Evolutionary conservation across 2,113 vertebrate species (phyloP).

Genomic region (Arvicanthis niloticus): DNA sequence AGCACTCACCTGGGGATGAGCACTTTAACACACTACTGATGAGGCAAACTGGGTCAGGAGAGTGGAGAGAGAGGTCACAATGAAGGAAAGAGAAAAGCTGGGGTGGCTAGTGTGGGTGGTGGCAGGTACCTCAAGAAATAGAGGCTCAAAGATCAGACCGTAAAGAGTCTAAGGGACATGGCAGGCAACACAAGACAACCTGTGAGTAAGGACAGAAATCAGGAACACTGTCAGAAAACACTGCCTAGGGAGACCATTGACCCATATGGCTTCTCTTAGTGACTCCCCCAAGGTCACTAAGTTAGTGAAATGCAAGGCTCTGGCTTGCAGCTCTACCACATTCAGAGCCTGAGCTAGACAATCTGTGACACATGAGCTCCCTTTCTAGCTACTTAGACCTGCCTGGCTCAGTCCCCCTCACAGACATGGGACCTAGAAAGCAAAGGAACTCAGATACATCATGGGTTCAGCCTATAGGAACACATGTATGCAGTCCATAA

Average conservation of each 20-base stretch:
- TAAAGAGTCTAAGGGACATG: not conserved
- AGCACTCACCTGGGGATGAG: not conserved
- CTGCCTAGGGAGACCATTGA: not conserved
- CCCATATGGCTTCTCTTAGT: not conserved
- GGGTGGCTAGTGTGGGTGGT: not conserved
- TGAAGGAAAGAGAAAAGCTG: not conserved
- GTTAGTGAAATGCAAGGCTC: not conserved
- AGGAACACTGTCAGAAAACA: not conserved
- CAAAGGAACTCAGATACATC: not conserved
- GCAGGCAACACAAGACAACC: not conserved
- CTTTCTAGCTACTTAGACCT: not conserved
- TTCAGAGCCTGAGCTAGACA: not conserved
- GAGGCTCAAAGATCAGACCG: not conserved
- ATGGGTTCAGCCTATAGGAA: not conserved
- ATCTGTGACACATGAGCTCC: not conserved
- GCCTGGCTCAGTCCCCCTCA: not conserved
- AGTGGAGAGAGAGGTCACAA: not conserved
- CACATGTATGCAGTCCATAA: not conserved
- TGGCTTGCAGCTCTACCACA: not conserved
- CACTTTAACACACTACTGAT: not conserved
- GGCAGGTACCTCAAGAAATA: not conserved
- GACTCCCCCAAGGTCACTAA: not conserved
- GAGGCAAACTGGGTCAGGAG: not conserved
- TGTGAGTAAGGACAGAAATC: not conserved
- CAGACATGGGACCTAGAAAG: not conserved